Evolutionary conservation across 2,888 invertebrate genomes (phyloP).

Genomic region (Dynastes hyllus): DNA sequence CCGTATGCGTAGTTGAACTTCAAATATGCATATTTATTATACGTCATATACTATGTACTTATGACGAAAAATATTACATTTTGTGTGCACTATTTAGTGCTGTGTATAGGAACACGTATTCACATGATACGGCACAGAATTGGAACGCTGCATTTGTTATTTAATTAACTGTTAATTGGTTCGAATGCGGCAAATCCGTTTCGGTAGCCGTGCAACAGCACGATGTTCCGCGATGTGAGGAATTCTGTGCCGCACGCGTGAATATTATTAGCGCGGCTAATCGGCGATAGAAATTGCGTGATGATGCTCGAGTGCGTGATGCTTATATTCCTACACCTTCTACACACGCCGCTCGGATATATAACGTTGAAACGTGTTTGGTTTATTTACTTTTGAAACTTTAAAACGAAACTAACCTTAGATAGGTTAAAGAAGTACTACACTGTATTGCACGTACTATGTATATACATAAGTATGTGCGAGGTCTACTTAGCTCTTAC

Average conservation of each 20-base stretch:
- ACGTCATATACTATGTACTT: not conserved
- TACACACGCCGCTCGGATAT: slow-evolving; percentile 8
- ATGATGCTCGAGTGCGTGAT: slow-evolving; percentile 58
- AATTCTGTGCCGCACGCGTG: slow-evolving; percentile 51
- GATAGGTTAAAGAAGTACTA: slow-evolving; percentile 56
- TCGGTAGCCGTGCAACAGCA: slow-evolving; percentile 58
- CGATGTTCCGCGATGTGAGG: slow-evolving; percentile 17
- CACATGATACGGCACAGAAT: slow-evolving; percentile 53
- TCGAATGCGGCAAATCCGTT: slow-evolving; percentile 56
- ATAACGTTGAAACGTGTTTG: not conserved
- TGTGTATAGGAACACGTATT: not conserved
- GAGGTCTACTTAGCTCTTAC: slow-evolving; percentile 61
- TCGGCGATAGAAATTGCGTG: slow-evolving; percentile 61
- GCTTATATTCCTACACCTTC: slow-evolving; percentile 27
- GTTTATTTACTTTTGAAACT: too few species aligned
- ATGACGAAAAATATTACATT: slow-evolving; percentile 8
- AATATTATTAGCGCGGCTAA: slow-evolving; percentile 57
- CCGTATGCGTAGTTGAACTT: not conserved
- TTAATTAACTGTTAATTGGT: slow-evolving; percentile 62
- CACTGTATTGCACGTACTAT: not conserved
- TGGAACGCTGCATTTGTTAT: slow-evolving; percentile 58
- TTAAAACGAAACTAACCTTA: too few species aligned
- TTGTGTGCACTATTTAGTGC: slow-evolving; percentile 59
- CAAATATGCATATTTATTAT: not conserved
- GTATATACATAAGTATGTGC: slow-evolving; percentile 29